phyloP scores from a whole-genome alignment of 53 echinoderm and acorn worm genomes.

The Paracentrotus lividus region DNA sequence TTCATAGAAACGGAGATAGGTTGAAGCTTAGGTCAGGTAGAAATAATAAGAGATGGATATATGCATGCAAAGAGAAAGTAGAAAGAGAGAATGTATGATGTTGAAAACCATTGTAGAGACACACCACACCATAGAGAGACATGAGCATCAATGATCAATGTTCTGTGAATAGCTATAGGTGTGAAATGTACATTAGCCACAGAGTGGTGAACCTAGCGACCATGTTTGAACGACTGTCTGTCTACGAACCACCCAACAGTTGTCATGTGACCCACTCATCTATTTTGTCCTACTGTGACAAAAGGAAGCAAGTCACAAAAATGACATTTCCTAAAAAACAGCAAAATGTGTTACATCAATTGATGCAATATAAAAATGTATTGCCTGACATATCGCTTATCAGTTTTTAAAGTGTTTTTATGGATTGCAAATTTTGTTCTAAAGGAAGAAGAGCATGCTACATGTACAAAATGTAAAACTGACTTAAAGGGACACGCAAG shows the following conservation, averaged over 20 bases:
- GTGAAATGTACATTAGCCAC: slow-evolving; percentile 21
- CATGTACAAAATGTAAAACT: no score
- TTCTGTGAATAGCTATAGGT: slow-evolving; percentile 43
- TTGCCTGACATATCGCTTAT: no score
- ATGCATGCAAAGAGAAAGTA: not conserved
- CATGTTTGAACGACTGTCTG: not conserved
- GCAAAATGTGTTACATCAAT: no score
- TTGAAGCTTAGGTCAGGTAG: not conserved
- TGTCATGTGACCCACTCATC: slow-evolving; percentile 12
- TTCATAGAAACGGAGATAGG: not conserved
- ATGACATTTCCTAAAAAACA: no score
- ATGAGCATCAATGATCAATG: slow-evolving; percentile 34
- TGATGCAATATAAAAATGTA: no score
- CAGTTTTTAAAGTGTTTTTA: no score
- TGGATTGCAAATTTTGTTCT: no score
- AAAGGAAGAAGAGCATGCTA: no score
- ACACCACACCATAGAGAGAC: not conserved
- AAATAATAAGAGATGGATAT: not conserved
- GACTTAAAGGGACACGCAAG: no score
- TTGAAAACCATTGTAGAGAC: not conserved
- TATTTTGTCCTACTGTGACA: no score
- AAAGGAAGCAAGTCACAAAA: no score
- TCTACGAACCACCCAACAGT: not conserved
- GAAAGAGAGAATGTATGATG: not conserved
- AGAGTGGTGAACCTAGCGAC: not conserved